Evolutionary conservation across 2,888 invertebrate species (phyloP).

Genomic region (Dasysyrphus tricinctus): DNA sequence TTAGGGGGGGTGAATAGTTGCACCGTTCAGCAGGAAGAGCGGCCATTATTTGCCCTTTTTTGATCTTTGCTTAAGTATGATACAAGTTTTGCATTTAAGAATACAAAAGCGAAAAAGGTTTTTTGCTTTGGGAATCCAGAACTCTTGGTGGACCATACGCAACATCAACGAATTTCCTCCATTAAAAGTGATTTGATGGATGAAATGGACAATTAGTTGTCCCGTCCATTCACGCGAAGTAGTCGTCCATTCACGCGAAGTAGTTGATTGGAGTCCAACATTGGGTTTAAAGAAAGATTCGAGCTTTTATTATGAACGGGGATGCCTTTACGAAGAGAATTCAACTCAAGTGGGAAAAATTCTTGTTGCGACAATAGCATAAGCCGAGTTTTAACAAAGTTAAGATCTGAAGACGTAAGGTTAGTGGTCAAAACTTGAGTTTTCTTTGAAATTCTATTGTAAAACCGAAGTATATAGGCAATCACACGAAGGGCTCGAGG

Average conservation of each 20-base stretch:
- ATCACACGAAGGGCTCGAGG: background rate
- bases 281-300: too few relatives aligned
- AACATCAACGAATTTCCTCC: background rate
- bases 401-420: too few relatives aligned
- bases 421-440: too few relatives aligned
- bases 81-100: background rate
- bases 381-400: too few relatives aligned
- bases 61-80: too few relatives aligned
- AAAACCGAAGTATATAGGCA: background rate
- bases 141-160: background rate
- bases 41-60: background rate
- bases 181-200: background rate
- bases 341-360: too few relatives aligned
- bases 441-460: too few relatives aligned
- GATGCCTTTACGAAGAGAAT: too few relatives aligned
- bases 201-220: background rate
- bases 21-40: too few relatives aligned
- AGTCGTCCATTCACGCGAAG: background rate
- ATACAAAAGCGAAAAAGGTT: background rate
- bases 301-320: too few relatives aligned
- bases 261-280: background rate
- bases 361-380: too few relatives aligned
- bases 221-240: background rate
- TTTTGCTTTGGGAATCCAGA: background rate
- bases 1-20: too few relatives aligned